Conservation (phyloP, 2,888 invertebrate species). For the Muscina levida region DNA sequence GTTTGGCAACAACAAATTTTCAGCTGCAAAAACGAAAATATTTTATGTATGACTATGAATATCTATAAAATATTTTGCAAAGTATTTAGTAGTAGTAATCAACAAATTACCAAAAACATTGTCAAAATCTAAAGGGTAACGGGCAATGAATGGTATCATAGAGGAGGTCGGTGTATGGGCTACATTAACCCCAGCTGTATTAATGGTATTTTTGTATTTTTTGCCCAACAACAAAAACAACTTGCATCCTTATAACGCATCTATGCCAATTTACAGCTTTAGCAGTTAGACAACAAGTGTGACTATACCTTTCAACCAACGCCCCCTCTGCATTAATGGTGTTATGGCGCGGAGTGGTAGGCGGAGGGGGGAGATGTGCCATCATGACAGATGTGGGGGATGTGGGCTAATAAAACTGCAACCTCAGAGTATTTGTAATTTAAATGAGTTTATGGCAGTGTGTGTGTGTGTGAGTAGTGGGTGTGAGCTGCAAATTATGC, state of each 20-base stretch:
- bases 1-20: not conserved
- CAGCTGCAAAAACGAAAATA: not conserved
- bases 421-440: constrained; percentile 36
- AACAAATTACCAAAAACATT: constrained; percentile 8
- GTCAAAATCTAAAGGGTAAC: too few species aligned
- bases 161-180: too few species aligned
- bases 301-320: too few species aligned
- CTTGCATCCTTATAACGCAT: too few species aligned
- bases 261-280: not conserved
- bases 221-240: too few species aligned
- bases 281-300: not conserved
- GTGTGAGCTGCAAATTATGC: too few species aligned
- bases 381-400: not conserved
- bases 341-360: too few species aligned
- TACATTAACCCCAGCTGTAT: not conserved
- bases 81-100: constrained; percentile 25
- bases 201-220: too few species aligned
- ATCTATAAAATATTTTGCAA: constrained; percentile 16
- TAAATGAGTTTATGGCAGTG: constrained; percentile 12
- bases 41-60: constrained; percentile 9
- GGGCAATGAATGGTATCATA: too few species aligned
- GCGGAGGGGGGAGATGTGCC: too few species aligned
- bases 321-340: too few species aligned
- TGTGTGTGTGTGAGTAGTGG: constrained; percentile 20
- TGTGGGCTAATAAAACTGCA: constrained; percentile 20